Evolutionary conservation across 2,888 invertebrate genomes (phyloP), one percentile per base, ranked within the genome.

Genomic region (Schrankia costaestrigalis): DNA sequence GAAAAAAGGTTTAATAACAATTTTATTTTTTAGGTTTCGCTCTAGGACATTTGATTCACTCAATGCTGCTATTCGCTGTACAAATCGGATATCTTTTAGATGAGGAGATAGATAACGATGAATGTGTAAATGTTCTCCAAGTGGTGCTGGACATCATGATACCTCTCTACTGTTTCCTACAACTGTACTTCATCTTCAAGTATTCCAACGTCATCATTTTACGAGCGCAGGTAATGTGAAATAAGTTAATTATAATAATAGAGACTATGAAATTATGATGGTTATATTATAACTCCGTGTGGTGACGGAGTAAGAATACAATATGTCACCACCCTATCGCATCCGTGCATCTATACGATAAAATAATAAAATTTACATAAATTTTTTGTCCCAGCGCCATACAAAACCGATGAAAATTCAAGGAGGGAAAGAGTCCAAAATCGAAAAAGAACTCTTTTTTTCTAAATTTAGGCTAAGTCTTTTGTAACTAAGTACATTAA

Each of bases 141-240:
- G 83, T 93, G 1, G 77, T 91, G 2, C 78, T 93, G 17, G 93
- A 94, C 46, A 71, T 94, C n/a, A 66, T 93, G 31, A 92, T 92
- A 57, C 93, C 94, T 0, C 61, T 91, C 11, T 95, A 94, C 73
- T 93, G 94, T 21, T 93, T 95, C 69, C 74, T 93, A 26, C 91
- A 94, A 56, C 86, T 95, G 1, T 95, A 92, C 74, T 94, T 95
- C 67, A 91, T 94, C 47, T 95, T 94, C 71, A 94, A 95, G 71
- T 95, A 94, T 71, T 93, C 94, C 2, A 95, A 94, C 73, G 94
- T 95, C 74, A 91, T 89, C 10, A 81, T 89, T 34, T 60, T 88
- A 30, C 68, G 64, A 31, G 66, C 60, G 21, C 82, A 81, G 78
- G 89, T 85, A 66, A 53, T 26, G 41, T 4, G 15, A 10, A 21